phyloP scores from a whole-genome alignment of 2,888 invertebrate genomes.

The Limenitis camilla region DNA sequence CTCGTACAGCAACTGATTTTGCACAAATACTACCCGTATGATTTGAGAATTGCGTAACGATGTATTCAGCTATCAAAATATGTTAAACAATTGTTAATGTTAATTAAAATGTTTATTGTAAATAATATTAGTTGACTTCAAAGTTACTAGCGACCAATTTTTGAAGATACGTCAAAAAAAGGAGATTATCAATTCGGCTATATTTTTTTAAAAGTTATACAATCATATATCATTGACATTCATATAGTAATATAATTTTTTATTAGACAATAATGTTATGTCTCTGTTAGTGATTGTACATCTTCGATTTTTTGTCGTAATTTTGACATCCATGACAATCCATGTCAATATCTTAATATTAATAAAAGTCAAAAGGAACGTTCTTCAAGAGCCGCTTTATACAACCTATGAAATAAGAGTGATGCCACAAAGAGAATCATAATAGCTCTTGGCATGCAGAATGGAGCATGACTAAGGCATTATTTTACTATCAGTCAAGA shows the following conservation, averaged over 20 bases:
- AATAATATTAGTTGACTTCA: too few relatives aligned
- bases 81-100: background rate
- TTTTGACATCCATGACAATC: background rate
- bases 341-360: constrained; percentile 4
- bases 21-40: constrained; percentile 24
- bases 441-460: constrained; percentile 64
- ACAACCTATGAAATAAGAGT: constrained; percentile 55
- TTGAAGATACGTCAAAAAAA: too few relatives aligned
- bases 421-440: constrained; percentile 53
- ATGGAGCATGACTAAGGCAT: constrained; percentile 60
- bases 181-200: too few relatives aligned
- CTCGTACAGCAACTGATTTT: constrained; percentile 43
- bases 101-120: too few relatives aligned
- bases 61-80: constrained; percentile 8
- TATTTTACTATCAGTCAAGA: constrained; percentile 72
- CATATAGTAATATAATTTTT: too few relatives aligned
- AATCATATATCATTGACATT: too few relatives aligned
- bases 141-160: too few relatives aligned
- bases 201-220: too few relatives aligned
- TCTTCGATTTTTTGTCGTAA: too few relatives aligned
- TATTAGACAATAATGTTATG: too few relatives aligned
- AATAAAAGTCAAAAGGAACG: constrained; percentile 21
- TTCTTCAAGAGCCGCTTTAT: constrained; percentile 39
- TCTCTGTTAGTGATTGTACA: too few relatives aligned
- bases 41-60: background rate